A percentile compares a stretch with the other conserved stretches of the same genome.
Conservation (phyloP, 2,888 invertebrate genomes). For the Amiota communis region DNA sequence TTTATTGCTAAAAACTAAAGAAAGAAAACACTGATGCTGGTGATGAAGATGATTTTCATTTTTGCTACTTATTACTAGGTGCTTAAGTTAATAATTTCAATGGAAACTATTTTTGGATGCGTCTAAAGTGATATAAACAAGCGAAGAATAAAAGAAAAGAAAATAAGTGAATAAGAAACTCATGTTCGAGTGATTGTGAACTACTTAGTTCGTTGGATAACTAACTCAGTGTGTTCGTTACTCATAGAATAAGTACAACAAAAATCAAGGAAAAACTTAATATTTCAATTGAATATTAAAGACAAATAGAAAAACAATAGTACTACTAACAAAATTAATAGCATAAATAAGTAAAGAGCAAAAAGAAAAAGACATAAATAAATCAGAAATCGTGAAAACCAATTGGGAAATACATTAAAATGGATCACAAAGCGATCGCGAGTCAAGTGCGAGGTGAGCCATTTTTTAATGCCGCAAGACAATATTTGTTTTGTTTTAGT, state of each 20-base stretch:
- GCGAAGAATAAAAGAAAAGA: neutral
- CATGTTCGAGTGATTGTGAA: too few species aligned
- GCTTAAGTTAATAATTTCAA: too few species aligned
- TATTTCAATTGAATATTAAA: conserved; percentile 21
- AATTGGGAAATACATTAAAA: conserved; percentile 45
- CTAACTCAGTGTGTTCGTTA: too few species aligned
- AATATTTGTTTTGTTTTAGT: too few species aligned
- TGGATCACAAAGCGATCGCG: conserved; percentile 70
- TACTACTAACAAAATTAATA: conserved; percentile 20
- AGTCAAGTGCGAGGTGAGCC: conserved; percentile 71
- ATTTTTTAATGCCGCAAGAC: too few species aligned
- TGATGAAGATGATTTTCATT: too few species aligned
- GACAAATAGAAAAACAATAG: conserved; percentile 35
- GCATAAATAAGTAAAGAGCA: conserved; percentile 14
- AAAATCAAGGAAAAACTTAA: conserved; percentile 34
- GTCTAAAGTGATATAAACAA: neutral
- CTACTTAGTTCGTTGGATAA: too few species aligned
- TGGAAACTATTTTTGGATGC: too few species aligned
- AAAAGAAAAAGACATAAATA: conserved; percentile 20
- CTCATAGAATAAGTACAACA: too few species aligned
- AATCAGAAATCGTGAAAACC: conserved; percentile 7
- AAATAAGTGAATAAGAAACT: neutral
- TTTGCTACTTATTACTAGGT: too few species aligned
- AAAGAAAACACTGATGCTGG: too few species aligned
- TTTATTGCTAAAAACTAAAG: too few species aligned